Evolutionary conservation across 2,888 invertebrate genomes (phyloP).

Genomic region (Chloromyia formosa): DNA sequence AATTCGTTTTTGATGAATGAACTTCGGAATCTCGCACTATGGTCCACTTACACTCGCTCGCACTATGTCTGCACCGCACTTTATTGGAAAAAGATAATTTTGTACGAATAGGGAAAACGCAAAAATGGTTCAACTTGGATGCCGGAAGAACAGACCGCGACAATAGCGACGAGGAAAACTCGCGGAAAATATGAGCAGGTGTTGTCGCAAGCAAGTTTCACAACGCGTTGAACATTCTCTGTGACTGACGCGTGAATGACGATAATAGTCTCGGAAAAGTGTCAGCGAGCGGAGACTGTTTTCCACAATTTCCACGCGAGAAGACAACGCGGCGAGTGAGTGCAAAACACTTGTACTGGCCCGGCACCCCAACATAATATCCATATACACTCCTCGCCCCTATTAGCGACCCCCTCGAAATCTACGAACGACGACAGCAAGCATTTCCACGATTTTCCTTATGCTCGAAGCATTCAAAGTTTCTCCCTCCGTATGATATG

Average conservation of each 20-base stretch:
- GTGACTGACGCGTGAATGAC: conserved; percentile 19
- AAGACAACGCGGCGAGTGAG: conserved; percentile 20
- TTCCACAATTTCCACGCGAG: conserved; percentile 26
- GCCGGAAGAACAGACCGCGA: not conserved
- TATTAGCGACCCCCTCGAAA: not conserved
- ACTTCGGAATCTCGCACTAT: not conserved
- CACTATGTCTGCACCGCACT: not conserved
- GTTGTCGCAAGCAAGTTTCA: not conserved
- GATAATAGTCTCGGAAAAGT: conserved; percentile 26
- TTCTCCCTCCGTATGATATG: conserved; percentile 4
- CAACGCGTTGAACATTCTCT: not conserved
- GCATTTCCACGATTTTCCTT: conserved; percentile 27
- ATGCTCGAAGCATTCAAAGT: conserved; percentile 19
- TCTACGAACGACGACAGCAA: not conserved
- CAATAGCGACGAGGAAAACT: conserved; percentile 20
- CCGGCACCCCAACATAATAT: no score
- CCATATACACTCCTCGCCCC: not conserved
- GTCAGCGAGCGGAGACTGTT: conserved; percentile 11
- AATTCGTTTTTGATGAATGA: not conserved
- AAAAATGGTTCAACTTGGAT: conserved; percentile 14
- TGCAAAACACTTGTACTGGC: conserved; percentile 20
- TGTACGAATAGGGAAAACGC: not conserved
- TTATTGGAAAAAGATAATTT: not conserved
- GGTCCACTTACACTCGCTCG: not conserved
- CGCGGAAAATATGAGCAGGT: conserved; percentile 29